Conservation (phyloP, 2,113 vertebrate genomes). For the Solea solea region DNA sequence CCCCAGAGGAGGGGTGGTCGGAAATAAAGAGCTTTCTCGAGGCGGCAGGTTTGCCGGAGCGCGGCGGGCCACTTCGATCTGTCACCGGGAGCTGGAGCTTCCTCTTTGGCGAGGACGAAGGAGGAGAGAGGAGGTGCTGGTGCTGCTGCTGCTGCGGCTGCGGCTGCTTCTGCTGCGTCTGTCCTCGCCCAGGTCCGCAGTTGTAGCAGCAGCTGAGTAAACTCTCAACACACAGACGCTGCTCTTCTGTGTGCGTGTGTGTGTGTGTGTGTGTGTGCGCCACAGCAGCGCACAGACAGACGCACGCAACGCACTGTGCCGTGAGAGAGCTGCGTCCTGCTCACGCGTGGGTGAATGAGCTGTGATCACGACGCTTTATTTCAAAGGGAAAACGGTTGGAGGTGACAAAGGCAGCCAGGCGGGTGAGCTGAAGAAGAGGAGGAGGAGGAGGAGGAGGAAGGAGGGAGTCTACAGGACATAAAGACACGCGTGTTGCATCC, state of each 20-base stretch:
- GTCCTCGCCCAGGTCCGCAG: conserved; percentile 65
- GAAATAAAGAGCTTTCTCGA: conserved; percentile 20
- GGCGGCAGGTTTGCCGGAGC: conserved; percentile 41
- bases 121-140: conserved; percentile 50
- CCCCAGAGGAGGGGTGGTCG: conserved; percentile 19
- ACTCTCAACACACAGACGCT: conserved; percentile 20
- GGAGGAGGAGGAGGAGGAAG: neutral
- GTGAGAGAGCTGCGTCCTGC: conserved; percentile 35
- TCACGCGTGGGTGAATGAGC: conserved; percentile 46
- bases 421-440: neutral
- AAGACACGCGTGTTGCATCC: conserved; percentile 32
- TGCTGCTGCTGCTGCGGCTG: conserved; percentile 61
- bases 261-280: neutral
- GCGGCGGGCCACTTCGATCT: conserved; percentile 32
- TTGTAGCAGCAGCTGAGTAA: conserved; percentile 74
- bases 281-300: neutral
- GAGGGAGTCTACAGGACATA: conserved; percentile 25
- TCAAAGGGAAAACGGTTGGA: conserved; percentile 31
- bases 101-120: conserved; percentile 28
- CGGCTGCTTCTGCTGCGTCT: conserved; percentile 62
- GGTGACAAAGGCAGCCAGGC: conserved; percentile 65
- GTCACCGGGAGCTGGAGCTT: conserved; percentile 33
- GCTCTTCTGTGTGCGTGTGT: neutral
- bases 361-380: conserved; percentile 52
- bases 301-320: neutral